phyloP scores from a whole-genome alignment of 2,888 invertebrate species.

The Torymus tubicola region DNA sequence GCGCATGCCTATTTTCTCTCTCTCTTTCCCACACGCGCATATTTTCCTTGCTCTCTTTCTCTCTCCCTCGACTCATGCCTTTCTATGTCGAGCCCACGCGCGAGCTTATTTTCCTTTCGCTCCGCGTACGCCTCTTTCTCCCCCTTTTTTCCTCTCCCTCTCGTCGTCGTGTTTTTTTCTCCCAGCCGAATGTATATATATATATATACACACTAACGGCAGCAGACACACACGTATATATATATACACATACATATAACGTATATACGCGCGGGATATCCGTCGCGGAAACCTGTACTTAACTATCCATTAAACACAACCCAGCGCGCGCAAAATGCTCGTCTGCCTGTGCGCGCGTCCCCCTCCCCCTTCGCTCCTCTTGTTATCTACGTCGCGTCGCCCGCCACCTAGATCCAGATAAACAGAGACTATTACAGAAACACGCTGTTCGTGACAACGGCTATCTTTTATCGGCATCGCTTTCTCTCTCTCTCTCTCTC shows the following conservation, averaged over 20 bases:
- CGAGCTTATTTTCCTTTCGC: background rate
- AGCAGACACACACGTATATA: no score
- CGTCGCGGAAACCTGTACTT: constrained; percentile 71
- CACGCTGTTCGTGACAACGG: constrained; percentile 48
- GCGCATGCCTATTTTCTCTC: constrained; percentile 7
- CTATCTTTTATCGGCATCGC: constrained; percentile 45
- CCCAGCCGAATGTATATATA: background rate
- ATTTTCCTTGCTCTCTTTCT: background rate
- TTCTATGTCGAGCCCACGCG: background rate
- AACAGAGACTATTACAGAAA: constrained; percentile 49
- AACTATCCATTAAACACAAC: constrained; percentile 74
- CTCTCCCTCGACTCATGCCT: background rate
- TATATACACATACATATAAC: background rate
- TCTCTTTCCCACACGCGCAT: background rate
- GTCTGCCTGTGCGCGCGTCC: constrained; percentile 8
- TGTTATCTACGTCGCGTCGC: background rate
- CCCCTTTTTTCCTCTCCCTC: constrained; percentile 31
- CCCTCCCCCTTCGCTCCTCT: constrained; percentile 16
- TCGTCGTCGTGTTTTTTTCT: constrained; percentile 11
- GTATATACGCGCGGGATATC: constrained; percentile 61
- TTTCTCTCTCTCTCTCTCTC: background rate
- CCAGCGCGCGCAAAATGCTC: constrained; percentile 58
- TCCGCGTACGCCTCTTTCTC: background rate
- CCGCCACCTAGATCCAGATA: constrained; percentile 29
- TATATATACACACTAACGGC: background rate